These are phyloP conservation scores for Thalassaphorura encarpata DNA, from an alignment of 1,140 invertebrate genomes.

Conservation along the genomic window DNA sequence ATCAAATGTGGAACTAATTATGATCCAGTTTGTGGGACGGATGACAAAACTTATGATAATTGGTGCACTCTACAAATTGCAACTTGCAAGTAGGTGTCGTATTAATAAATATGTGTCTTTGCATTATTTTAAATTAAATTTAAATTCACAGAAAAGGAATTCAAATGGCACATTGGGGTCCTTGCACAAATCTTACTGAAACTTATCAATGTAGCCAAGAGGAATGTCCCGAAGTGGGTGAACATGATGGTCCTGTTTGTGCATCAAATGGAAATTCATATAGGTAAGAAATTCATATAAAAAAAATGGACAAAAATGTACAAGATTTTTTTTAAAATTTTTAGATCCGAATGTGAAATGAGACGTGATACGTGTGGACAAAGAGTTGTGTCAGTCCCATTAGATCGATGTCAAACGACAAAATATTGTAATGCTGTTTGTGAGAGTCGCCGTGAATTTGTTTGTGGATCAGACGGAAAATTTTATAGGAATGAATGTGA, in stretches of 20 bases:
- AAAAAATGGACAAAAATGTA: no score
- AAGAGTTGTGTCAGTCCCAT: constrained; percentile 64
- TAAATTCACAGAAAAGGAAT: constrained; percentile 53
- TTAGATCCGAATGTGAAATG: constrained; percentile 75
- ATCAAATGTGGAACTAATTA: constrained; percentile 45
- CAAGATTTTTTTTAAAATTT: constrained; percentile 28
- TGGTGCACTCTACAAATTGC: constrained; percentile 69
- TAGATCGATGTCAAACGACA: constrained; percentile 69
- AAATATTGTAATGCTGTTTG: constrained; percentile 67
- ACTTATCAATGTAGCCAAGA: constrained; percentile 38
- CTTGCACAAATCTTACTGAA: constrained; percentile 65
- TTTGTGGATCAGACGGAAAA: constrained; percentile 84
- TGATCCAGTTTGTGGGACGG: constrained; percentile 66
- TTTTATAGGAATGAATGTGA: constrained; percentile 87
- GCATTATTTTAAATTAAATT: no score
- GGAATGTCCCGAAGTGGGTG: constrained; percentile 51
- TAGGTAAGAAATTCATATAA: constrained; percentile 44
- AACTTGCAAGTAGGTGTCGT: constrained; percentile 73
- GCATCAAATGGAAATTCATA: constrained; percentile 87
- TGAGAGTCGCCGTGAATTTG: constrained; percentile 57
- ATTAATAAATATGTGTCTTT: neutral
- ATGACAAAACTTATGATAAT: constrained; percentile 69
- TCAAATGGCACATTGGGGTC: constrained; percentile 72
- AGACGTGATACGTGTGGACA: constrained; percentile 71
- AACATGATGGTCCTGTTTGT: constrained; percentile 63